These are phyloP conservation scores for Clarias batrachus DNA, from an alignment of 2,113 vertebrate genomes.

Conservation along the genomic window DNA sequence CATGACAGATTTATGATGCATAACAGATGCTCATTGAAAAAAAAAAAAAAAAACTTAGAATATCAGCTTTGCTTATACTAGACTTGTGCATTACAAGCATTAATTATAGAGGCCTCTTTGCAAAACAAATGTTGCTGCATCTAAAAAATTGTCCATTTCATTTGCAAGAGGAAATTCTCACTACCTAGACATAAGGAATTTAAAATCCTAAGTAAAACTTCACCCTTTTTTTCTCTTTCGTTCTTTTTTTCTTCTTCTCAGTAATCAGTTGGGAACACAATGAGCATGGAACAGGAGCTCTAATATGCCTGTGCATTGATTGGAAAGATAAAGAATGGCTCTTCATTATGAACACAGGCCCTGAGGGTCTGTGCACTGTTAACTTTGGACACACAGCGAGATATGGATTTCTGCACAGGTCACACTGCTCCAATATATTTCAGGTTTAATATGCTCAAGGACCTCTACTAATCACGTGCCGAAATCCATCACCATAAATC, in stretches of 20 bases:
- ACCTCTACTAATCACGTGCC: constrained; percentile 42
- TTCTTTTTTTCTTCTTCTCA: neutral
- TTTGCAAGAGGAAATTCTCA: neutral
- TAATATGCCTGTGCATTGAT: constrained; percentile 54
- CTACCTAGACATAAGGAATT: constrained; percentile 1
- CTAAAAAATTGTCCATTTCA: neutral
- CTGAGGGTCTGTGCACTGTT: constrained; percentile 43
- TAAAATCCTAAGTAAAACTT: constrained; percentile 21
- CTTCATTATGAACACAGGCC: constrained; percentile 51
- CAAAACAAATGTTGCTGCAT: neutral
- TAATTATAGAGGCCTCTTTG: neutral
- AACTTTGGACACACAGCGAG: constrained; percentile 43
- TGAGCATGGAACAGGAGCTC: constrained; percentile 40
- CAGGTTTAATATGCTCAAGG: constrained; percentile 51
- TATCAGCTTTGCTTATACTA: neutral
- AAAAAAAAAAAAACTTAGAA: neutral
- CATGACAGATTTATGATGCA: neutral
- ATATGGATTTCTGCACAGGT: constrained; percentile 51
- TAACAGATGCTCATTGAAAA: neutral
- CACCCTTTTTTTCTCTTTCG: neutral
- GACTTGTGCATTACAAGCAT: neutral
- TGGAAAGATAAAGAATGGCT: constrained; percentile 53
- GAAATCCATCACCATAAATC: constrained; percentile 19
- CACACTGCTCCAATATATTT: constrained; percentile 40
- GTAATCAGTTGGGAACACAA: constrained; percentile 37